Base-by-base conservation (phyloP, 1,140 invertebrate genomes). In the Nebria ingens region DNA sequence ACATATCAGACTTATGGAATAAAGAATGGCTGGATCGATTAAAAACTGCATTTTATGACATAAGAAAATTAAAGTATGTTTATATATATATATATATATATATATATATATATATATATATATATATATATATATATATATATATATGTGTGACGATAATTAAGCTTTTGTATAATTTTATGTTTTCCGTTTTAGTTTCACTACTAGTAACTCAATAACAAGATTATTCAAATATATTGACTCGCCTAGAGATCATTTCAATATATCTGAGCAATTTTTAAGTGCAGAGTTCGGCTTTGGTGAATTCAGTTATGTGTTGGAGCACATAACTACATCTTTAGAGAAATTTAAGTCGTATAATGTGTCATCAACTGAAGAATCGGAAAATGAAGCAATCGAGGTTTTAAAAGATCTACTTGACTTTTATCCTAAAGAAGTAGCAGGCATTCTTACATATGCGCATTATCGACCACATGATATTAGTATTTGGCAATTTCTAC, bases 21-120 rank as follows among this genome's bases (percentile, higher is more conserved):
- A 50, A 17, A 50, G 19, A 17, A 1, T 50, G 45, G 45, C 6
- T n/a, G n/a, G n/a, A n/a, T n/a, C n/a, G n/a, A n/a, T 34, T 9
- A 34, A 34, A 34, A 34, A 34, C 25, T 50, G 45, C 45, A 50
- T 12, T 23, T 19, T 13, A 12, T 52, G 19, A 49, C 17, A 9
- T 49, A 17, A 49, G 17, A 49, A 49, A 49, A 49, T 17, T 49
- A 15, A 19, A 34, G 19, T 49, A 49, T 11, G 19, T 49, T 9
- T 34, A 34, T 34, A 34, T 34, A 34, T n/a, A 34, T 9, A 34
- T 34, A 34, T n/a, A 34, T 34, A 34, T 34, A 34, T 34, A 34
- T 34, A 34, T 34, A 34, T 34, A 34, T 34, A 34, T 34, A 34
- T 34, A 34, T 34, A 34, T 34, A 34, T 34, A 34, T 34, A 34